phyloP scores from a whole-genome alignment of 1,140 invertebrate species.

The Microplitis mediator region DNA sequence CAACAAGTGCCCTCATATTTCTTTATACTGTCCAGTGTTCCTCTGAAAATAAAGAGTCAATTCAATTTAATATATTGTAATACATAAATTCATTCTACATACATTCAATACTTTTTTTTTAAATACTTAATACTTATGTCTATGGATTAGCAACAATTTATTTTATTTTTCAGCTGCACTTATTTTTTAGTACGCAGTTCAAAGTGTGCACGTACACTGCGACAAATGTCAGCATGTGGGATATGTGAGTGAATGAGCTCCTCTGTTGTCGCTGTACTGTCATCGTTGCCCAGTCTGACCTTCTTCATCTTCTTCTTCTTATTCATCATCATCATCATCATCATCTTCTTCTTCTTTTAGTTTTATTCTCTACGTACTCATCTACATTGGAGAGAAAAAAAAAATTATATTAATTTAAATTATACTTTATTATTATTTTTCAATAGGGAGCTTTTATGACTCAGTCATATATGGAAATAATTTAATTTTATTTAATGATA shows the following conservation, averaged over 20 bases:
- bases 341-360: too few relatives aligned
- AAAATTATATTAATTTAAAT: background rate
- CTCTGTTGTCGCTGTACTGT: conserved; percentile 30
- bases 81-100: background rate
- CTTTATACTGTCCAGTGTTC: conserved; percentile 13
- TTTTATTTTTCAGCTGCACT: background rate
- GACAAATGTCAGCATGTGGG: conserved; percentile 16
- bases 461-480: background rate
- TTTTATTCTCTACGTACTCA: too few relatives aligned
- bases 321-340: background rate
- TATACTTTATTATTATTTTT: background rate
- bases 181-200: too few relatives aligned
- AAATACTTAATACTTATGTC: too few relatives aligned
- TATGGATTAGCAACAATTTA: background rate
- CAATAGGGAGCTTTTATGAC: background rate
- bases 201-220: background rate
- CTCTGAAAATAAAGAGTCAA: background rate
- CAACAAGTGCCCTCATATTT: conserved; percentile 17
- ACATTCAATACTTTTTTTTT: background rate
- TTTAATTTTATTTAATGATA: too few relatives aligned
- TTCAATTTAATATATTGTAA: background rate
- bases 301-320: background rate
- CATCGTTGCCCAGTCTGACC: conserved; percentile 8
- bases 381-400: too few relatives aligned
- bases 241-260: conserved; percentile 30